Conservation (phyloP, 30 jellyfish, hydroid and myxozoan species). For the Pseudorhiza aurosa region DNA sequence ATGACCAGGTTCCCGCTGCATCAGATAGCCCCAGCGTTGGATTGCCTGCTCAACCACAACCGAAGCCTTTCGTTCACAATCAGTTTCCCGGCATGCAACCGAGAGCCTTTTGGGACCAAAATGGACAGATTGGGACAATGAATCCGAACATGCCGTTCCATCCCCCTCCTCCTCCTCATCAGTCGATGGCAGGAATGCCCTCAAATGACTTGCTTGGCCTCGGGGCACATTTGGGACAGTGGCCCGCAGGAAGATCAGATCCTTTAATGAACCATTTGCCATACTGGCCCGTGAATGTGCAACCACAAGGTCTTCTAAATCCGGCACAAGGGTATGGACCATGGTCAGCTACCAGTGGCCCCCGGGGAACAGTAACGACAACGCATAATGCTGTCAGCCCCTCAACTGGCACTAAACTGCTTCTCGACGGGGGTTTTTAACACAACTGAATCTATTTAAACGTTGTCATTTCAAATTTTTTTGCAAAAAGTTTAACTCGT, state of each 20-base stretch:
- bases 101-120: slow-evolving; percentile 50
- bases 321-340: slow-evolving; percentile 64
- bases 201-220: slow-evolving; percentile 63
- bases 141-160: slow-evolving; percentile 38
- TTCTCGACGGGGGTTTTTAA: slow-evolving; percentile 83
- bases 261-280: slow-evolving; percentile 52
- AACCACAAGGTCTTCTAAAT: slow-evolving; percentile 55
- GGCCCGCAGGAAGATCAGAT: slow-evolving; percentile 61
- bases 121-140: slow-evolving; percentile 56
- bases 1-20: slow-evolving; percentile 34
- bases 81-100: slow-evolving; percentile 55
- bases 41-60: slow-evolving; percentile 14
- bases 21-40: slow-evolving; percentile 26
- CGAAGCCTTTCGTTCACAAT: slow-evolving; percentile 43
- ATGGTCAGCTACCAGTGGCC: slow-evolving; percentile 56
- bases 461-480: slow-evolving; percentile 41
- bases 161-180: slow-evolving; percentile 40
- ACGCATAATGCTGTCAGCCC: slow-evolving; percentile 75
- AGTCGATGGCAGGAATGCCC: slow-evolving; percentile 55
- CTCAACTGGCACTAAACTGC: slow-evolving; percentile 57
- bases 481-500: slow-evolving; percentile 47
- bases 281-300: slow-evolving; percentile 68
- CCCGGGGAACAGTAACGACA: slow-evolving; percentile 22
- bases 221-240: slow-evolving; percentile 55
- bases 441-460: slow-evolving; percentile 67